Conservation (phyloP, 1,140 invertebrate species). For the Anthonomus grandis region DNA sequence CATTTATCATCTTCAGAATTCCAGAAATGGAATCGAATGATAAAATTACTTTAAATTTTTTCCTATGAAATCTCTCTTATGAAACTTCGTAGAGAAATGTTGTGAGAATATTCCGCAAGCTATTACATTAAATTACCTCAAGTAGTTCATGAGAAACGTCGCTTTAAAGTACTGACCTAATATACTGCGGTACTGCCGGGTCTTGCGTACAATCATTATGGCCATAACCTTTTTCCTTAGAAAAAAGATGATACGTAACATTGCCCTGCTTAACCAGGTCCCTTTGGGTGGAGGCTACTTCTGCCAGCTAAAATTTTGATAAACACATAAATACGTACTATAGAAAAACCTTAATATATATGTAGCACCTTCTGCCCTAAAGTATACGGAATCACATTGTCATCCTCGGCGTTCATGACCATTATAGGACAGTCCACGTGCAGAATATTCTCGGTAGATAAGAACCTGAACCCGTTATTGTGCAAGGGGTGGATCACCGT, state of each 20-base stretch:
- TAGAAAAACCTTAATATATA: neutral
- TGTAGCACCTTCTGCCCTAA: constrained; percentile 64
- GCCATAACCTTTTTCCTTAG: constrained; percentile 21
- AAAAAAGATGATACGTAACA: constrained; percentile 31
- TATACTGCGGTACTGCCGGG: constrained; percentile 25
- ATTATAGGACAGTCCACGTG: constrained; percentile 71
- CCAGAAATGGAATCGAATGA: too few species aligned
- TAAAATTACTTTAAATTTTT: too few species aligned
- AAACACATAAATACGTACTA: too few species aligned
- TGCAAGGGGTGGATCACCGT: constrained; percentile 66
- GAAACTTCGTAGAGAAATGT: too few species aligned
- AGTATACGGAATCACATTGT: constrained; percentile 72
- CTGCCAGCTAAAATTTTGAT: constrained; percentile 25
- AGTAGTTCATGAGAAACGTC: too few species aligned
- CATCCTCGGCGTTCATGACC: constrained; percentile 87
- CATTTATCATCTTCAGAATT: too few species aligned
- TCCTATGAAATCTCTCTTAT: too few species aligned
- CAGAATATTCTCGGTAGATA: constrained; percentile 64
- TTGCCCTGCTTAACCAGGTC: constrained; percentile 25
- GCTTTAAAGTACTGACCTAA: constrained; percentile 31
- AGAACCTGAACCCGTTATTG: constrained; percentile 62
- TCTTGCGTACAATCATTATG: constrained; percentile 28
- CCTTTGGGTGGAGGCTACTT: constrained; percentile 24
- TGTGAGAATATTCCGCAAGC: too few species aligned
- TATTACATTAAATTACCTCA: too few species aligned